phyloP scores from a whole-genome alignment of 2,113 vertebrate species.

The Onychostruthus taczanowskii region DNA sequence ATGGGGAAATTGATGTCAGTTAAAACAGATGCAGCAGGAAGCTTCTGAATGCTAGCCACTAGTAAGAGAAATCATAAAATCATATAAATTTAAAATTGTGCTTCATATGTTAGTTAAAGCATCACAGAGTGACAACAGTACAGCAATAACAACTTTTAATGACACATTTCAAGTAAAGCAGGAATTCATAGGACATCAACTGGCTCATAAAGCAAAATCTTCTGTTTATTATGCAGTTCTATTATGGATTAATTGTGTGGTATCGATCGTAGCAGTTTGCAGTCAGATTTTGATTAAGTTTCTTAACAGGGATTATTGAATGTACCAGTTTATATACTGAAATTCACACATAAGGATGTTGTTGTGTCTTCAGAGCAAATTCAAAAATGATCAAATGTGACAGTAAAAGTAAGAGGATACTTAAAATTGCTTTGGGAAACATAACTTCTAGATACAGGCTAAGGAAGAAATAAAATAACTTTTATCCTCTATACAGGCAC shows the following conservation, averaged over 20 bases:
- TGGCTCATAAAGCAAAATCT: background rate
- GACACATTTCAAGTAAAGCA: background rate
- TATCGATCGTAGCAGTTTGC: background rate
- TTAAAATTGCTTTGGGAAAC: slow-evolving; percentile 17
- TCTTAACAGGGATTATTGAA: slow-evolving; percentile 27
- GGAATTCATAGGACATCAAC: background rate
- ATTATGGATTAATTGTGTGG: background rate
- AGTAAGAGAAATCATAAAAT: slow-evolving; percentile 44
- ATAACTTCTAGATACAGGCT: slow-evolving; percentile 9
- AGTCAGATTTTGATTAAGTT: background rate
- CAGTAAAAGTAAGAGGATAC: slow-evolving; percentile 36
- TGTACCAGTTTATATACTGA: background rate
- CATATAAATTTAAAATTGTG: background rate
- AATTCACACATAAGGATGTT: slow-evolving; percentile 8
- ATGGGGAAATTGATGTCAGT: slow-evolving; percentile 99
- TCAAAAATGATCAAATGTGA: slow-evolving; percentile 52
- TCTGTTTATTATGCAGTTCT: background rate
- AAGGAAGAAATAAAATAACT: slow-evolving; percentile 15
- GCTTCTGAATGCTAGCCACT: slow-evolving; percentile 99
- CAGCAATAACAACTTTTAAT: background rate
- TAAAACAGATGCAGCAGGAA: slow-evolving; percentile 94
- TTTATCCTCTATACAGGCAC: background rate
- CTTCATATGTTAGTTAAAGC: background rate
- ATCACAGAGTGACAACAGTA: background rate
- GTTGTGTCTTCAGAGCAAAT: slow-evolving; percentile 21